Conservation (phyloP, 2,797 vertebrate genomes). For the Cryptoblepharus egeriae region DNA sequence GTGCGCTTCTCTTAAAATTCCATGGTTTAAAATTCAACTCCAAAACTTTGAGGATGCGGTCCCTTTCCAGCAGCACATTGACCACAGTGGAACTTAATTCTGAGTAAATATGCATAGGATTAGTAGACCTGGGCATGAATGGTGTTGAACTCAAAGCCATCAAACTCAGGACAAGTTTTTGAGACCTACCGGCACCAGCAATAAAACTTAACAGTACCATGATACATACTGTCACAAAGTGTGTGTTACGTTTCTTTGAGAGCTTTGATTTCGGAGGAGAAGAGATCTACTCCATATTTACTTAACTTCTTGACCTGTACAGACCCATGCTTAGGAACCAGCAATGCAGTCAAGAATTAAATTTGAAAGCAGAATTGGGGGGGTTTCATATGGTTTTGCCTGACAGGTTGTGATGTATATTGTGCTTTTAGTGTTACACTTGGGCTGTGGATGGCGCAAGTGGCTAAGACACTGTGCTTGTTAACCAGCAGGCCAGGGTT, state of each 20-base stretch:
- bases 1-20: background rate
- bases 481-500: too few species aligned
- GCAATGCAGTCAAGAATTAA: background rate
- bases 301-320: background rate
- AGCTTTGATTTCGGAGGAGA: constrained; percentile 9
- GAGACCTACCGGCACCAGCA: background rate
- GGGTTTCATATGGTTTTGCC: background rate
- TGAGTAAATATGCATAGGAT: constrained; percentile 15
- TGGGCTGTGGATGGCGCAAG: too few species aligned
- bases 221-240: background rate
- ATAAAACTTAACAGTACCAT: background rate
- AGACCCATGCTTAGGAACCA: background rate
- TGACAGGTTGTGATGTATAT: background rate
- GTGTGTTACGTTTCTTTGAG: background rate
- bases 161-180: background rate
- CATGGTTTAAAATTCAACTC: background rate
- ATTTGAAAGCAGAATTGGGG: background rate
- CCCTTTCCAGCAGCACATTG: background rate
- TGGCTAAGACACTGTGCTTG: too few species aligned
- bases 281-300: background rate
- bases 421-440: too few species aligned
- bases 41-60: background rate
- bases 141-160: background rate
- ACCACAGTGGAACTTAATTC: background rate
- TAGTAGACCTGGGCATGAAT: background rate